Conservation (phyloP, 2,888 invertebrate genomes). For the Acrocyrtus sp. region DNA sequence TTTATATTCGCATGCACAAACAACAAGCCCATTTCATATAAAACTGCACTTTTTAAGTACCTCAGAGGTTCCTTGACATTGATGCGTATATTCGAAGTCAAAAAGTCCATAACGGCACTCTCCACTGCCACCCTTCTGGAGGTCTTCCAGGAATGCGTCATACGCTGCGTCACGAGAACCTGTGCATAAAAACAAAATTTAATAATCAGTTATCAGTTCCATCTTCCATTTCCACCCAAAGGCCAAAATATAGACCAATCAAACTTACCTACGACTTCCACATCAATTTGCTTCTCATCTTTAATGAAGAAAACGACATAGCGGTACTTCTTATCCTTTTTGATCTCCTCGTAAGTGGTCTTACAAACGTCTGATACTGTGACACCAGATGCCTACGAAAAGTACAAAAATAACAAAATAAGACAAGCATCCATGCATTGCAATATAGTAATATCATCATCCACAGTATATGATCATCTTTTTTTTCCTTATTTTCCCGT, state of each 20-base stretch:
- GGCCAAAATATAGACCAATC: not conserved
- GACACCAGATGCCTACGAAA: constrained; percentile 88
- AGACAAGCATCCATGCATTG: not conserved
- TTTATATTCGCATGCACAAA: no score
- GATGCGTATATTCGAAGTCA: constrained; percentile 98
- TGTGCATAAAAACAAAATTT: no score
- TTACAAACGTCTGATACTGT: constrained; percentile 95
- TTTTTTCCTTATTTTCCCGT: constrained; percentile 9
- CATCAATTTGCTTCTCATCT: constrained; percentile 95
- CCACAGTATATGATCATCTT: constrained; percentile 1
- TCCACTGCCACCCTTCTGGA: constrained; percentile 89
- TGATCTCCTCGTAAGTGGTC: constrained; percentile 95
- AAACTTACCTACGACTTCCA: constrained; percentile 82
- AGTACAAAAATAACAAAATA: constrained; percentile 27
- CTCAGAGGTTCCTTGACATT: constrained; percentile 96
- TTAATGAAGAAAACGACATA: constrained; percentile 97
- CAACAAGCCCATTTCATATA: not conserved
- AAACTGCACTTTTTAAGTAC: constrained; percentile 66
- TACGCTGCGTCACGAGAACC: constrained; percentile 87
- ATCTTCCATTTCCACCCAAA: not conserved
- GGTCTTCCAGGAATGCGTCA: constrained; percentile 91
- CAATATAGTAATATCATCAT: not conserved
- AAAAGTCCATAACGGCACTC: constrained; percentile 99
- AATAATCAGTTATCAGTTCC: not conserved
- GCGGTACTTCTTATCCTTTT: constrained; percentile 97